Conservation (phyloP, 2,113 vertebrate species). For the Synchiropus splendidus region DNA sequence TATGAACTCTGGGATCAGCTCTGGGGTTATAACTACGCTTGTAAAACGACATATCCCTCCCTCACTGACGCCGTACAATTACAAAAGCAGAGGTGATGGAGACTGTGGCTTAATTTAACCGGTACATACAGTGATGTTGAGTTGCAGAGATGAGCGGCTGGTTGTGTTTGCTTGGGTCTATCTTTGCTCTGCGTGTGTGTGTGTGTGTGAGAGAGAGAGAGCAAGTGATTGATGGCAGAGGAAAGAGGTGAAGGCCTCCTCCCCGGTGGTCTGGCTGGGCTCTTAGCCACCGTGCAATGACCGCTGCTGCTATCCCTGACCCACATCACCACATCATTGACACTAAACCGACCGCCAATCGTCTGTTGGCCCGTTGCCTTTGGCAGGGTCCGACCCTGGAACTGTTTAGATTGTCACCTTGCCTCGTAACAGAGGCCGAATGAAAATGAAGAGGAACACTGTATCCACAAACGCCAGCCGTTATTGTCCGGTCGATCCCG, state of each 20-base stretch:
- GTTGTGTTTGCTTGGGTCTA: constrained; percentile 45
- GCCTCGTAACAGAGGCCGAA: constrained; percentile 35
- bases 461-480: constrained; percentile 43
- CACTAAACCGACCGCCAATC: constrained; percentile 60
- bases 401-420: constrained; percentile 49
- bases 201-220: constrained; percentile 28
- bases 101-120: too few relatives aligned
- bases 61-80: too few relatives aligned
- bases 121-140: constrained; percentile 6
- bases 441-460: constrained; percentile 40
- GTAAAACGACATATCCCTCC: too few relatives aligned
- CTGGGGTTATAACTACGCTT: too few relatives aligned
- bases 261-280: constrained; percentile 63
- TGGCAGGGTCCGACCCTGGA: constrained; percentile 27
- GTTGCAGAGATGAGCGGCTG: constrained; percentile 29
- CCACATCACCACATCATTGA: constrained; percentile 60
- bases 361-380: constrained; percentile 45
- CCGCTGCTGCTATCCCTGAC: constrained; percentile 62
- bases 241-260: constrained; percentile 52
- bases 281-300: constrained; percentile 64
- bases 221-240: constrained; percentile 54
- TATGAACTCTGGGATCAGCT: too few relatives aligned
- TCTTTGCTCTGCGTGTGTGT: too few relatives aligned
- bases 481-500: constrained; percentile 21
- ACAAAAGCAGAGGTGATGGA: too few relatives aligned